phyloP scores from a whole-genome alignment of 1,140 invertebrate species.

The Drosophila burlai region DNA sequence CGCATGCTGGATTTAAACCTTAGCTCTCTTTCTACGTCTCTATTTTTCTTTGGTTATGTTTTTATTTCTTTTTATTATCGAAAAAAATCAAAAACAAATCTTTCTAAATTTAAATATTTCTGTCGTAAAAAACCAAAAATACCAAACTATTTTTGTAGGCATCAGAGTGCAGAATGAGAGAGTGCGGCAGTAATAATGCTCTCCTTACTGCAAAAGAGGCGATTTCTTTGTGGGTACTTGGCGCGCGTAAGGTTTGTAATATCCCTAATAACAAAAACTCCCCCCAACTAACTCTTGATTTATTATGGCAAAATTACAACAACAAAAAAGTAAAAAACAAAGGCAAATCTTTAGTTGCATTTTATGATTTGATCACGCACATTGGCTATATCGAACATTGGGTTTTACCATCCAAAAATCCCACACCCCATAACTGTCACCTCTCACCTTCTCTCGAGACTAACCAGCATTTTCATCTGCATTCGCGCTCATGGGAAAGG shows the following conservation, averaged over 20 bases:
- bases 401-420: constrained; percentile 48
- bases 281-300: constrained; percentile 41
- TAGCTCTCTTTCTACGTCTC: constrained; percentile 13
- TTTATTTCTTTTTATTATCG: constrained; percentile 14
- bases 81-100: constrained; percentile 22
- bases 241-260: constrained; percentile 93
- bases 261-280: constrained; percentile 55
- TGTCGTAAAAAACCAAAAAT: constrained; percentile 62
- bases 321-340: constrained; percentile 27
- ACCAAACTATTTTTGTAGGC: constrained; percentile 84
- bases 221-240: constrained; percentile 95
- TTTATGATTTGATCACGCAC: constrained; percentile 48
- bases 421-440: constrained; percentile 17
- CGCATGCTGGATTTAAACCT: constrained; percentile 38
- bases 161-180: constrained; percentile 85
- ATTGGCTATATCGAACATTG: constrained; percentile 76
- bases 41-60: constrained; percentile 24
- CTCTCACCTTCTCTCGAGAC: constrained; percentile 26
- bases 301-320: constrained; percentile 39
- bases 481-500: constrained; percentile 54
- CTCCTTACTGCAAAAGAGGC: constrained; percentile 95
- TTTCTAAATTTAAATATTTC: constrained; percentile 49
- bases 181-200: constrained; percentile 87
- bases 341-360: constrained; percentile 29
- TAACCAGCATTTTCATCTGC: constrained; percentile 57